A percentile compares a stretch with the other conserved stretches of the same genome.
Evolutionary conservation across 2,797 vertebrate species (phyloP).

Genomic region (Propithecus deckenii): DNA sequence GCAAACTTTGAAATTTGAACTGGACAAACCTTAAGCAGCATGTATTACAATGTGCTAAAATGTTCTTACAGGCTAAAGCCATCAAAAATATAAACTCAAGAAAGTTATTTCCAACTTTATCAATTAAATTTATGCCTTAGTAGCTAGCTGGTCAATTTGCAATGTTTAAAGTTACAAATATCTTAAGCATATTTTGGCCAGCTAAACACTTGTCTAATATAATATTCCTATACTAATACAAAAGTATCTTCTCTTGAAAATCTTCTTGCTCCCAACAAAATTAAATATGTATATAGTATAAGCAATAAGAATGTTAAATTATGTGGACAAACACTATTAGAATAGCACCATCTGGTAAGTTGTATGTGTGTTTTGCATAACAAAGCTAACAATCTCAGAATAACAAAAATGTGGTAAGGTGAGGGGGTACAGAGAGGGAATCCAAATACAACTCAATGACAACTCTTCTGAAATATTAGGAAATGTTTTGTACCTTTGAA

Average conservation of each 20-base stretch:
- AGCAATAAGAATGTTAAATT: slow-evolving; percentile 18
- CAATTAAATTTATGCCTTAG: slow-evolving; percentile 49
- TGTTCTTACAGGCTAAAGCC: slow-evolving; percentile 55
- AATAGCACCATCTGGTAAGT: slow-evolving; percentile 64
- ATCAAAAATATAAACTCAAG: slow-evolving; percentile 60
- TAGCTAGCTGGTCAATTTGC: slow-evolving; percentile 22
- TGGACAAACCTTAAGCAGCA: slow-evolving; percentile 45
- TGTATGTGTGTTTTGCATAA: slow-evolving; percentile 19
- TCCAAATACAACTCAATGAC: not conserved
- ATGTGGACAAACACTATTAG: slow-evolving; percentile 20
- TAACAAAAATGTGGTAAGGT: not conserved
- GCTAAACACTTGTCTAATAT: slow-evolving; percentile 29
- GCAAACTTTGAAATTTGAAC: slow-evolving; percentile 42
- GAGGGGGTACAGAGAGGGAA: not conserved
- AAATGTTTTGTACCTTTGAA: not conserved
- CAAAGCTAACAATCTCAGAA: not conserved
- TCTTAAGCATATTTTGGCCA: slow-evolving; percentile 43
- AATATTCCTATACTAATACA: slow-evolving; percentile 48
- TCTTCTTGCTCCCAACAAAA: slow-evolving; percentile 51
- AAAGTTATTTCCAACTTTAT: slow-evolving; percentile 52
- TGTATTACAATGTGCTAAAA: slow-evolving; percentile 59
- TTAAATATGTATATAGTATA: not conserved
- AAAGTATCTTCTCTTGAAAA: slow-evolving; percentile 60
- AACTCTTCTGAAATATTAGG: not conserved
- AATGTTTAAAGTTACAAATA: slow-evolving; percentile 61